Percentiles rank a stretch among this genome's conserved stretches.
phyloP scores from a whole-genome alignment of 2,797 vertebrate genomes.

The Heterohyrax brucei region DNA sequence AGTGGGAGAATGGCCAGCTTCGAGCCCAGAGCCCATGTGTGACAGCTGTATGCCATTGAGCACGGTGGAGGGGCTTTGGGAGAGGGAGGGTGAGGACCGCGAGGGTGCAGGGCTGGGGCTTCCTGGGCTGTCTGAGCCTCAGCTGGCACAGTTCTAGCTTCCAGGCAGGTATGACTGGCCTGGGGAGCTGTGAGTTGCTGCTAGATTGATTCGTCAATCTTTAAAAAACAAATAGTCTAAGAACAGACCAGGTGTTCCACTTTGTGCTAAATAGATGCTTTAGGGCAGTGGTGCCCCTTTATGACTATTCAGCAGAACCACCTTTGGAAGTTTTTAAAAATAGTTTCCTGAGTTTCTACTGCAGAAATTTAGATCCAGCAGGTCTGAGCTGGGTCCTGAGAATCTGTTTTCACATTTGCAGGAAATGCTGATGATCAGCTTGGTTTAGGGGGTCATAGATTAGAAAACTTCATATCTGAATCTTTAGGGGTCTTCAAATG shows the following conservation, averaged over 20 bases:
- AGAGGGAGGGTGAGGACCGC: not conserved
- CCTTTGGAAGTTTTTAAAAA: slow-evolving; percentile 38
- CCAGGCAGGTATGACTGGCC: slow-evolving; percentile 72
- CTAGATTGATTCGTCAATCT: slow-evolving; percentile 75
- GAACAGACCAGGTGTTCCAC: slow-evolving; percentile 68
- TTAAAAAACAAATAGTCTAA: slow-evolving; percentile 68
- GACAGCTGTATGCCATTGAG: fast-evolving
- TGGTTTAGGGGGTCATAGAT: not conserved
- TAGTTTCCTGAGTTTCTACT: not conserved
- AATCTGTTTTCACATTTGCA: not conserved
- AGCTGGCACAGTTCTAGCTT: not conserved
- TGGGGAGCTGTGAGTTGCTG: slow-evolving; percentile 5
- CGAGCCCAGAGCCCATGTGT: not conserved
- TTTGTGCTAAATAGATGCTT: slow-evolving; percentile 53
- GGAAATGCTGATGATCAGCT: not conserved
- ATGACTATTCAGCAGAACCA: slow-evolving; percentile 19
- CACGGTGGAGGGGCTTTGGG: not conserved
- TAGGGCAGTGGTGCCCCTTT: not conserved
- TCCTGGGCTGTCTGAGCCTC: not conserved
- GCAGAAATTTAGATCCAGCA: not conserved
- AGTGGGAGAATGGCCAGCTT: not conserved
- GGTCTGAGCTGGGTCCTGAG: not conserved
- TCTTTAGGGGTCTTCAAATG: not conserved
- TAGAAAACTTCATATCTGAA: not conserved
- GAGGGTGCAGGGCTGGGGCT: not conserved